phyloP scores from a whole-genome alignment of 2,888 invertebrate species.

The Phalangium opilio region DNA sequence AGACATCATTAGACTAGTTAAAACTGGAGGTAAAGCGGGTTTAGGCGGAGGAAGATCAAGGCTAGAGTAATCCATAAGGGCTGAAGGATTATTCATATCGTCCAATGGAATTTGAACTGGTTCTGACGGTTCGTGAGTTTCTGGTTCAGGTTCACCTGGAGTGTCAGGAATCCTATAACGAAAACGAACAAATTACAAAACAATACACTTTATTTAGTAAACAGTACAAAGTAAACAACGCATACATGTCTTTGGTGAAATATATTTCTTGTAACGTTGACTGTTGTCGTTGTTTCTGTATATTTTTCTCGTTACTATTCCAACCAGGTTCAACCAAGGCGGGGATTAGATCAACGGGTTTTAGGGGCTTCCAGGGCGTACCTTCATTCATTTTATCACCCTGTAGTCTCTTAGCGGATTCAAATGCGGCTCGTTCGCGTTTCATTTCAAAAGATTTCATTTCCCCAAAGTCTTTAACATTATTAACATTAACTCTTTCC shows the following conservation, averaged over 20 bases:
- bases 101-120: conserved; percentile 73
- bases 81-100: conserved; percentile 41
- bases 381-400: conserved; percentile 54
- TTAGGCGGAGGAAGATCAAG: conserved; percentile 13
- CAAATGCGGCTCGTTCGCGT: conserved; percentile 43
- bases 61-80: conserved; percentile 18
- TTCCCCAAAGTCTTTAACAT: conserved; percentile 62
- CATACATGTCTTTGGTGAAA: conserved; percentile 15
- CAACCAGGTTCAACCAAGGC: conserved; percentile 22
- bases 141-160: conserved; percentile 69
- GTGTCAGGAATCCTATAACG: conserved; percentile 58
- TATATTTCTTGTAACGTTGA: conserved; percentile 13
- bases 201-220: neutral
- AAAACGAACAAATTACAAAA: conserved; percentile 1
- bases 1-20: conserved; percentile 15
- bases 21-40: conserved; percentile 17
- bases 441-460: conserved; percentile 79
- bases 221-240: neutral
- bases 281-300: conserved; percentile 27
- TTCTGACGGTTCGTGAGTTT: conserved; percentile 57
- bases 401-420: conserved; percentile 19
- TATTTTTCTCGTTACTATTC: conserved; percentile 69
- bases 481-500: conserved; percentile 79
- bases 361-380: conserved; percentile 52
- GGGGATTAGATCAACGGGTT: conserved; percentile 42